Conservation (phyloP, 2,113 vertebrate genomes). For the Bubo scandiacus region DNA sequence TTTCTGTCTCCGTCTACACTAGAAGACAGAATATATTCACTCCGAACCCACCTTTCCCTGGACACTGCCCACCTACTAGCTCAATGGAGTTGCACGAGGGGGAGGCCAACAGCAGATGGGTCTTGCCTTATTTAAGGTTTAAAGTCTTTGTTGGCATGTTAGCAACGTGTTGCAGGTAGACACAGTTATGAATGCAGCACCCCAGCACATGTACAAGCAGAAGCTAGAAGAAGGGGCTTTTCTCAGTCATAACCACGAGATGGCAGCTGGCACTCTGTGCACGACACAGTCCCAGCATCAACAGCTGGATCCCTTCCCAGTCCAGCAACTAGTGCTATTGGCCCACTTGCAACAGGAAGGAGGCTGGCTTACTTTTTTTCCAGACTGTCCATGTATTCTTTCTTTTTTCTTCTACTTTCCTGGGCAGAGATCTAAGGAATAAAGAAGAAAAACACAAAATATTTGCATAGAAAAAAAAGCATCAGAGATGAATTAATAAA, state of each 20-base stretch:
- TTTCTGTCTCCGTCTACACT: background rate
- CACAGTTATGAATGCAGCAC: background rate
- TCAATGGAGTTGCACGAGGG: background rate
- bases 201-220: background rate
- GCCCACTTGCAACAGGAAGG: background rate
- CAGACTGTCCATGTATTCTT: conserved; percentile 98
- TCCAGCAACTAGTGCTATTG: background rate
- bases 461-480: background rate
- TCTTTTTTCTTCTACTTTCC: conserved; percentile 98
- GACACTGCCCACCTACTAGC: background rate
- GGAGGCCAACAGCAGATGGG: background rate
- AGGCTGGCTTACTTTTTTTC: conserved; percentile 91
- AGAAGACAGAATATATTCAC: background rate
- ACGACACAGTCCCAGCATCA: background rate
- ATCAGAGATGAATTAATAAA: background rate
- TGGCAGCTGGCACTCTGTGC: conserved; percentile 61
- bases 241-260: conserved; percentile 68
- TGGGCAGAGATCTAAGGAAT: conserved; percentile 92
- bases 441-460: conserved; percentile 8
- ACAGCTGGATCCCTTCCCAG: conserved; percentile 56
- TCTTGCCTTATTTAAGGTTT: background rate
- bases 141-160: background rate
- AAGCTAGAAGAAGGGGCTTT: background rate
- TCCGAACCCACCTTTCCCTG: background rate
- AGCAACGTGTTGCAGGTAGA: background rate